Evolutionary conservation across 2,113 vertebrate species (phyloP).

Genomic region (Dermatemys mawii): DNA sequence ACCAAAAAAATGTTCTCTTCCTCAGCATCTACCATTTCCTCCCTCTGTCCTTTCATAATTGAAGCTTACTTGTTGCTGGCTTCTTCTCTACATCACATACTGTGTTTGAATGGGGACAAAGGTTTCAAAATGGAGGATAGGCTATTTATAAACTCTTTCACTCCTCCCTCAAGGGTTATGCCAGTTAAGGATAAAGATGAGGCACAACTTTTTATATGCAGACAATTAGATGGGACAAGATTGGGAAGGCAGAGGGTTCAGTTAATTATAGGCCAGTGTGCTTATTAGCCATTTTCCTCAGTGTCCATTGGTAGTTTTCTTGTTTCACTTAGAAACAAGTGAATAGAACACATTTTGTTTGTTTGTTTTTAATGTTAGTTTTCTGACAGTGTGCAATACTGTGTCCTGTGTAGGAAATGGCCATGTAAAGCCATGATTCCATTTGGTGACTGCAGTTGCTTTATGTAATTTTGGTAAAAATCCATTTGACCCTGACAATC

Average conservation of each 20-base stretch:
- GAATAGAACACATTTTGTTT: not conserved
- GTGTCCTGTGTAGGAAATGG: not conserved
- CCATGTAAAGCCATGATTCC: not conserved
- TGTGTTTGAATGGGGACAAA: not conserved
- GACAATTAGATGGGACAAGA: constrained; percentile 24
- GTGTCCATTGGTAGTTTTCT: not conserved
- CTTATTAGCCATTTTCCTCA: not conserved
- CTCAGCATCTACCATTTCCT: not conserved
- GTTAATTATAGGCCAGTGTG: not conserved
- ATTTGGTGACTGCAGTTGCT: not conserved
- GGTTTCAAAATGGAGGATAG: not conserved
- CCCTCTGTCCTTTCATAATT: not conserved
- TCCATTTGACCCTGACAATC: not conserved
- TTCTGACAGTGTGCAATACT: not conserved
- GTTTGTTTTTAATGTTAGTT: not conserved
- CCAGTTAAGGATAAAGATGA: constrained; percentile 23
- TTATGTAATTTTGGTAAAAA: not conserved
- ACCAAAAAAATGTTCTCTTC: not conserved
- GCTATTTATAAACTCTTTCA: not conserved
- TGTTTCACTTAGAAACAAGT: not conserved
- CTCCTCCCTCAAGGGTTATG: constrained; percentile 10
- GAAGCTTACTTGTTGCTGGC: not conserved
- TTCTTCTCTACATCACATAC: not conserved
- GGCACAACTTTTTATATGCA: constrained; percentile 5
- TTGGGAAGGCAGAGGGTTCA: constrained; percentile 12